Evolutionary conservation across 1,140 invertebrate genomes (phyloP), one percentile per base, ranked within the genome.

Genomic region (Leptinotarsa undecemlineata): DNA sequence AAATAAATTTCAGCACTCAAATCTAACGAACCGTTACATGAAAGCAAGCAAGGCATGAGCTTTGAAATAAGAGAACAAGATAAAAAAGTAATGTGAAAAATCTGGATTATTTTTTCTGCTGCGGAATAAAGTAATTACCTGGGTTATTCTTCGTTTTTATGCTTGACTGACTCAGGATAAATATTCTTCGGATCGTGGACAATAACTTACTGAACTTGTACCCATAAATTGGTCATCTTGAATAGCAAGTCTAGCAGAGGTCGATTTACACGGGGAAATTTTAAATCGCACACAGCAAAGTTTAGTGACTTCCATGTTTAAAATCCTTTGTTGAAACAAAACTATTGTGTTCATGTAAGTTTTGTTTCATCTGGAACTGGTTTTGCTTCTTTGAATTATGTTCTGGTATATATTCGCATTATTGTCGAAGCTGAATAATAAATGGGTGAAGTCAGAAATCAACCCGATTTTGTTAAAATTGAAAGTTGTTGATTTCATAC

Each of bases 161-260:
- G 79, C 78, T 81, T 76, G 77, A 76, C 76, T 81, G 79, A 77
- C 76, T 78, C 75, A 76, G 78, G 79, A 81, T 81, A 80, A 80
- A 79, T 80, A 80, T 81, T 80, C 80, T 71, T 73, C 68, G 60
- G 76, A 78, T 79, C 80, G 80, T 81, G 80, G 77, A 80, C 80
- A 80, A 81, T 81, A 81, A 81, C 80, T 81, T 80, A 81, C 79
- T 71, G 77, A 78, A 80, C 74, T 81, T 79, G 80, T 79, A 81
- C 79, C 79, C 73, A 81, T 81, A 81, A 81, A 81, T 81, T 78
- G 80, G 79, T 78, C 79, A 79, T 79, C 80, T 79, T 76, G 79
- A 81, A 79, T 80, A 76, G 72, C 73, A 73, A 77, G 77, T 77
- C 74, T 71, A 75, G 57, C 20, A 42, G 61, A 75, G 72, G 75